Conservation (phyloP, 2,888 invertebrate species). For the Mimumesa dahlbomi region DNA sequence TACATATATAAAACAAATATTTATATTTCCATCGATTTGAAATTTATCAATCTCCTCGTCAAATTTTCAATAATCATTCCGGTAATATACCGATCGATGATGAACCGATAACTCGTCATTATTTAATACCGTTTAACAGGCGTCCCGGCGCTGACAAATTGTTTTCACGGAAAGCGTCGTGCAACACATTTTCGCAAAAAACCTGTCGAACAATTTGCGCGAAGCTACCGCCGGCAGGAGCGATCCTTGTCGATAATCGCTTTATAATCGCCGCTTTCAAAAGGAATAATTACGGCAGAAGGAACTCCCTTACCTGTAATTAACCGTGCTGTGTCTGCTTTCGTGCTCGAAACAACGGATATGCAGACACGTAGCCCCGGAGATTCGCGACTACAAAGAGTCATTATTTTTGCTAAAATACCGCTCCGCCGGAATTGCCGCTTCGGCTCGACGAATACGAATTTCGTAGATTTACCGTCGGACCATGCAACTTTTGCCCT, state of each 20-base stretch:
- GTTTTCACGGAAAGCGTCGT: conserved; percentile 19
- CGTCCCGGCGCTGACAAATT: conserved; percentile 31
- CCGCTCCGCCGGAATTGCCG: conserved; percentile 12
- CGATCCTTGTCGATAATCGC: conserved; percentile 69
- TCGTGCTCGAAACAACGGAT: conserved; percentile 56
- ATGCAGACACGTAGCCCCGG: conserved; percentile 36
- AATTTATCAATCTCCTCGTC: too few species aligned
- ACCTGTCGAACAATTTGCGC: neutral
- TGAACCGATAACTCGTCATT: neutral
- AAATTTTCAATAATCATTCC: conserved; percentile 12
- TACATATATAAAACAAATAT: too few species aligned
- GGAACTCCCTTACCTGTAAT: conserved; percentile 59
- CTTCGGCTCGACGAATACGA: neutral
- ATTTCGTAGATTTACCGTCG: conserved; percentile 10
- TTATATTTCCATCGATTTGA: too few species aligned
- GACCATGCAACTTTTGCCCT: neutral
- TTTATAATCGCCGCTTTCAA: conserved; percentile 70
- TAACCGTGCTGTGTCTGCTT: conserved; percentile 47
- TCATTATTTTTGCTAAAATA: conserved; percentile 44
- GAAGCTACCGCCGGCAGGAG: conserved; percentile 34
- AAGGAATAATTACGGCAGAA: conserved; percentile 67
- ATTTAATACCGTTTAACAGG: neutral
- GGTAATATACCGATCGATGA: conserved; percentile 19
- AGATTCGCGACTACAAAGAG: conserved; percentile 38
- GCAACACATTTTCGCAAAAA: neutral